A percentile compares a stretch with the other conserved stretches of the same genome.
Conservation (phyloP, 2,113 vertebrate species). For the Agapornis roseicollis region DNA sequence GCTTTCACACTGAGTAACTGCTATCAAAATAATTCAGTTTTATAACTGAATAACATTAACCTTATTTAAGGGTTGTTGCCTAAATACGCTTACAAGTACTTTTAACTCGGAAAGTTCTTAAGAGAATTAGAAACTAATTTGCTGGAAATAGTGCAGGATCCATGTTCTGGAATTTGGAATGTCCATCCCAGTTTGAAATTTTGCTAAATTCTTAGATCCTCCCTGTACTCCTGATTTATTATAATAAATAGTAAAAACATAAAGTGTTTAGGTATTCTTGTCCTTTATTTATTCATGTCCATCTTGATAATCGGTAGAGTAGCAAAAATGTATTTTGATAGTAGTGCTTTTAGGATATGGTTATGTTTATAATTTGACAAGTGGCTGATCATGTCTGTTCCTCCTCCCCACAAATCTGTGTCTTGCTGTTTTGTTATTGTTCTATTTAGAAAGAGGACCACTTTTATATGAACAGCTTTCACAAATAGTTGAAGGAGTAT, state of each 20-base stretch:
- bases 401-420: not conserved
- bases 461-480: conserved; percentile 74
- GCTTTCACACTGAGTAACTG: not conserved
- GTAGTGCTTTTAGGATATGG: not conserved
- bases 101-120: not conserved
- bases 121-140: not conserved
- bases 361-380: not conserved
- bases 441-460: conserved; percentile 72
- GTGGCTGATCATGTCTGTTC: rapidly evolving
- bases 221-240: conserved; percentile 51
- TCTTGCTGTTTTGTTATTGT: not conserved
- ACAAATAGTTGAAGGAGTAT: conserved; percentile 74
- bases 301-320: not conserved
- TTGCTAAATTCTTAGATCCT: conserved; percentile 46
- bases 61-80: not conserved
- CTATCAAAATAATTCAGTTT: not conserved
- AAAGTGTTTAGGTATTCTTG: not conserved
- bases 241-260: not conserved
- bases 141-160: rapidly evolving
- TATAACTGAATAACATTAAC: rapidly evolving
- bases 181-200: not conserved
- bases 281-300: not conserved
- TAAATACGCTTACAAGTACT: not conserved
- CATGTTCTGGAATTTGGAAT: not conserved
- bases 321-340: rapidly evolving